Evolutionary conservation across 1,140 invertebrate genomes (phyloP), one percentile per base, ranked within the genome.

Genomic region (Pantala flavescens): DNA sequence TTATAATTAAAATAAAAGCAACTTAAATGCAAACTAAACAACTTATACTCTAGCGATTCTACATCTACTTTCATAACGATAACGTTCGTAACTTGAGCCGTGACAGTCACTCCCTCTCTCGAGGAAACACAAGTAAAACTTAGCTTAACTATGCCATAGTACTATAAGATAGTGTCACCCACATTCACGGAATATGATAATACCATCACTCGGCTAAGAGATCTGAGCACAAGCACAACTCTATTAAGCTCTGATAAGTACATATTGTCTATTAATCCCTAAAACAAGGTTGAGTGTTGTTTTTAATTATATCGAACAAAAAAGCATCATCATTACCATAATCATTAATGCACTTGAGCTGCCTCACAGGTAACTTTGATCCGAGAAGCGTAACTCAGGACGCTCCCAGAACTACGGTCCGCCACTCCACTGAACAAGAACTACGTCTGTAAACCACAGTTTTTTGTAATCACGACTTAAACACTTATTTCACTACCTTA

Each of bases 271-370:
- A 63, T 63, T 63, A 19, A 19, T 19, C 49, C 49, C n/a, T 19
- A 19, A 21, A 63, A 63, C 49, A 63, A 63, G 49, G 49, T 63
- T 36, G 28, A 63, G 49, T 14, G 49, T 63, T 63, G 14, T 19
- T 63, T 63, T 63, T 63, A 63, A 63, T 63, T 63, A 63, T 63
- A 63, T 63, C 49, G 49, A 63, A 63, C 49, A 63, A 63, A 63
- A 63, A 63, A 63, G 49, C 49, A 63, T 63, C 49, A 63, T 63
- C 49, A 63, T 63, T 63, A 63, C 49, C 49, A 63, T 63, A 63
- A 63, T 63, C 49, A 63, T 63, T 63, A 63, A 63, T 63, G 49
- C 14, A 63, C 49, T 63, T 21, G 49, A 63, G 49, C 49, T 63
- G 49, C 49, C 49, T 63, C 49, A 63, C 49, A 63, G 49, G 49